Percentiles rank a stretch among this genome's conserved stretches.
These are phyloP conservation scores for Odontamblyopus rebecca DNA, from an alignment of 2,797 vertebrate species.

Conservation along the genomic window DNA sequence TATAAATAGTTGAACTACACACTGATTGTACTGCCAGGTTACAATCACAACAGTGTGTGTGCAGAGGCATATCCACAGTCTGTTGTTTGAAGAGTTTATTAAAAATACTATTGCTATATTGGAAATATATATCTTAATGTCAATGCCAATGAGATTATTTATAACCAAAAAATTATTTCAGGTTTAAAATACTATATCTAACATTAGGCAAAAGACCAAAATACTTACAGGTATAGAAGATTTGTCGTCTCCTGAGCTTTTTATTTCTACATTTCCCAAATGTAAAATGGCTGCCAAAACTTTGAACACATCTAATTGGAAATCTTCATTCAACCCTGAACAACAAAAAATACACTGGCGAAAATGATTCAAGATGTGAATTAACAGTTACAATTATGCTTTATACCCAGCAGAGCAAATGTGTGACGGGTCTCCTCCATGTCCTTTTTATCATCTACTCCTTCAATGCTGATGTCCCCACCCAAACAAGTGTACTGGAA, in stretches of 20 bases:
- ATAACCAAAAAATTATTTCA: too few species aligned
- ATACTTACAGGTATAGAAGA: conserved; percentile 86
- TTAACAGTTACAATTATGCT: neutral
- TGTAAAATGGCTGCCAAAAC: conserved; percentile 91
- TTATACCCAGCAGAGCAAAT: conserved; percentile 87
- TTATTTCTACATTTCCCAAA: conserved; percentile 89
- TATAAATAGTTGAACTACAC: neutral
- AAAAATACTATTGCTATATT: neutral
- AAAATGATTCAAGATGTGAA: neutral
- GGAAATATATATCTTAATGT: too few species aligned
- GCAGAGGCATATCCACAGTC: neutral
- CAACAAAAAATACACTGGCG: conserved; percentile 3
- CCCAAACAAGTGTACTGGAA: conserved; percentile 91
- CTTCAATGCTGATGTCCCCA: conserved; percentile 83
- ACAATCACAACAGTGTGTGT: neutral
- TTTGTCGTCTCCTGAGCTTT: conserved; percentile 79
- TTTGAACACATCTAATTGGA: conserved; percentile 90
- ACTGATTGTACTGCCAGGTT: neutral
- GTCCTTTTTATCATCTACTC: conserved; percentile 85
- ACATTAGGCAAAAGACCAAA: neutral
- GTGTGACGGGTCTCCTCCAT: conserved; percentile 91
- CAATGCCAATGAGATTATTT: too few species aligned
- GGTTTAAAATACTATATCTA: neutral
- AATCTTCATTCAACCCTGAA: conserved; percentile 86
- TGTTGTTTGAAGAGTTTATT: neutral